phyloP scores from a whole-genome alignment of 2,888 invertebrate genomes.

The Himalopsyche tibetana region DNA sequence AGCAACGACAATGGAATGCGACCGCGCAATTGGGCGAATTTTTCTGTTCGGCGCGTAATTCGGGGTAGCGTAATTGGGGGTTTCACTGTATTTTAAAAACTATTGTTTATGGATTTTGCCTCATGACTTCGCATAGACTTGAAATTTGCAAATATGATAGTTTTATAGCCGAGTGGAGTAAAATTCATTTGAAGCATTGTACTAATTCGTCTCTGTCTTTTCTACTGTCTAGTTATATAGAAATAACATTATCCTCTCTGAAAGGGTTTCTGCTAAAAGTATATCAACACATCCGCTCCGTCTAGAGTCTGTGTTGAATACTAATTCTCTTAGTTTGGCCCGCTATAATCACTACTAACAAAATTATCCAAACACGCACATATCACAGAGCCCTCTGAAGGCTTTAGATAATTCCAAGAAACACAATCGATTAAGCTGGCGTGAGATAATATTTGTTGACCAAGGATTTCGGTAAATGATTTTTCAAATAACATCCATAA shows the following conservation, averaged over 20 bases:
- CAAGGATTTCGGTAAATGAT: background rate
- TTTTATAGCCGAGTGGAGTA: too few species aligned
- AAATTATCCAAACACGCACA: slow-evolving; percentile 26
- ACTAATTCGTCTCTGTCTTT: background rate
- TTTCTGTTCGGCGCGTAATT: too few species aligned
- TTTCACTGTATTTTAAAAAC: too few species aligned
- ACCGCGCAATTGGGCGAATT: too few species aligned
- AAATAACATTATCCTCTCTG: slow-evolving; percentile 8
- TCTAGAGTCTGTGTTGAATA: background rate
- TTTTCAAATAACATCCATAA: background rate
- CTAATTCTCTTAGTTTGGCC: slow-evolving; percentile 30
- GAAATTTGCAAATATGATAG: too few species aligned
- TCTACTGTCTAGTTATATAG: background rate
- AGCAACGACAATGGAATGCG: too few species aligned
- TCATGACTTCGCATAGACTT: too few species aligned
- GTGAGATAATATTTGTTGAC: background rate
- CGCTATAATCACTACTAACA: slow-evolving; percentile 23
- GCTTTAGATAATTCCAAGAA: slow-evolving; percentile 7
- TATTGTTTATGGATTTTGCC: too few species aligned
- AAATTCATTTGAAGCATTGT: background rate
- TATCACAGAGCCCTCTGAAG: slow-evolving; percentile 8
- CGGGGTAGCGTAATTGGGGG: too few species aligned
- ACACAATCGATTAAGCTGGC: slow-evolving; percentile 19
- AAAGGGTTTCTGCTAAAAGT: slow-evolving; percentile 15
- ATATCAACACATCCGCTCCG: slow-evolving; percentile 23